Base-by-base conservation (phyloP, 2,113 vertebrate genomes). In the Peromyscus maniculatus region DNA sequence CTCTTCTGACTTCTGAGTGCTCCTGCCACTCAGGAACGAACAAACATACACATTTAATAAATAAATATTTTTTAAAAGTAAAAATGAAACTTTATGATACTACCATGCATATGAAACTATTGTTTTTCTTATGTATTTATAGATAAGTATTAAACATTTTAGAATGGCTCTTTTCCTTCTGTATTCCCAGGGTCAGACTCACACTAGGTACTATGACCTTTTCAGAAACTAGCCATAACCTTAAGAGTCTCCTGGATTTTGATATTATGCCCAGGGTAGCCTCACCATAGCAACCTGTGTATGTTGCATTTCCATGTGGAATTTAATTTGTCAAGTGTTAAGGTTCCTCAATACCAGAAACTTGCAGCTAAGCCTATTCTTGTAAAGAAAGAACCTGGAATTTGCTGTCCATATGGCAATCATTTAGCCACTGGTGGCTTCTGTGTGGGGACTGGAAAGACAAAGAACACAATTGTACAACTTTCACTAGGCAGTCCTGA, bases 271-370 rank as follows among this genome's bases (percentile, higher is more conserved):
- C 19, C 22, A 79, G 43, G 11, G 69, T 10, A 2, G 49, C 28
- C 49, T 39, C 12, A 33, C 19, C 3, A 11, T 1, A 1, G 17
- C 39, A 9, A 83, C 15, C 80, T 55, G 57, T 77, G 33, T 46
- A 11, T 39, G 10, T 17, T 19, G 31, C 39, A 39, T 74, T 75
- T 93, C 43, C 22, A 77, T 22, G n/a, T 84, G 13, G 9, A 49
- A 79, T 57, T 96, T 77, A 62, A 36, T 46, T 83, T 94, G 46
- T 2, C 26, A 88, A 91, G 26, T 46, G 28, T 71, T 62, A 36
- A 39, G 43, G n/a, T 84, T 79, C 17, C 74, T 26, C 9, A 39
- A 17, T 49, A 15, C 36, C 67, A 52, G 49, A 28, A 46, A 28
- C 33, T 15, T 19, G 15, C 36, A 17, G 39, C 59, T 15, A 7